These are phyloP conservation scores for Onychostruthus taczanowskii DNA, from an alignment of 2,113 vertebrate species.

Conservation along the genomic window DNA sequence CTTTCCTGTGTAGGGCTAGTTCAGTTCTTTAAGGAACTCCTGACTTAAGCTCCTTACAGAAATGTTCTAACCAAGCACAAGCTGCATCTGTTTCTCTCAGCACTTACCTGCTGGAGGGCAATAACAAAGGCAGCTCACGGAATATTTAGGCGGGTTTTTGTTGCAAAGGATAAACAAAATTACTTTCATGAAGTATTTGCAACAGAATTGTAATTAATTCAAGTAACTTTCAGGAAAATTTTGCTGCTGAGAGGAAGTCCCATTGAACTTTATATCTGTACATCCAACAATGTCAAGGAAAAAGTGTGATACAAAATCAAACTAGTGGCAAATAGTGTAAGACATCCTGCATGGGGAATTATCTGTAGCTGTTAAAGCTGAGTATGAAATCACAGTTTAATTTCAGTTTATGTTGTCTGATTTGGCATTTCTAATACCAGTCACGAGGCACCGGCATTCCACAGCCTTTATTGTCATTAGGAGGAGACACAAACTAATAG, in stretches of 20 bases:
- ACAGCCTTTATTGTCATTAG: background rate
- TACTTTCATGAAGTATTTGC: background rate
- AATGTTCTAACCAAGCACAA: background rate
- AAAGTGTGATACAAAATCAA: background rate
- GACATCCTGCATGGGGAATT: background rate
- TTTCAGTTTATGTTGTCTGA: background rate
- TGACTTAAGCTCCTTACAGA: constrained; percentile 5
- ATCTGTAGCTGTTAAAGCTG: background rate
- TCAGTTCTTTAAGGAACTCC: background rate
- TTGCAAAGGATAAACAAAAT: background rate
- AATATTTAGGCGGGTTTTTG: background rate
- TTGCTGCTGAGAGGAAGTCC: background rate
- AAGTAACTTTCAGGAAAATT: background rate
- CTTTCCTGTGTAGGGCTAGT: background rate
- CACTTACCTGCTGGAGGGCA: background rate
- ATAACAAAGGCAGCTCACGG: background rate
- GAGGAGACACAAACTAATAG: background rate
- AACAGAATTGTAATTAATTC: background rate
- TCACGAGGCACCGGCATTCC: background rate
- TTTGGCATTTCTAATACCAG: background rate
- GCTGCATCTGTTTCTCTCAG: background rate
- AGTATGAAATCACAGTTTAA: background rate
- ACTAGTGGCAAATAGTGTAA: background rate
- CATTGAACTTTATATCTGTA: background rate
- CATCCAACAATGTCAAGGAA: background rate